Base-by-base conservation (phyloP, 2,113 vertebrate species). In the Crotalus helleri region DNA sequence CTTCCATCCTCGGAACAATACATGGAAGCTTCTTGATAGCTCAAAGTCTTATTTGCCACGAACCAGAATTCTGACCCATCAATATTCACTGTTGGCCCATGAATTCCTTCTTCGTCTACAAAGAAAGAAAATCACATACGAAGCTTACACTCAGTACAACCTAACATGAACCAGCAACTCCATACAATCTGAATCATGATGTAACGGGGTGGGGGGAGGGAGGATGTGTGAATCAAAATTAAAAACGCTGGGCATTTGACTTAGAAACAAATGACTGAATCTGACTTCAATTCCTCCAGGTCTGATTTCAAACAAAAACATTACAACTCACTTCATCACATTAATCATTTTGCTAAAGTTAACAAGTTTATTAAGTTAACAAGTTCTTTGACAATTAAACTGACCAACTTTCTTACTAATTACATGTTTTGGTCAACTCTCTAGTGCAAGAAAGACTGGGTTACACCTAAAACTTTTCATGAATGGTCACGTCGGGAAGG, bases 61-160 rank as follows among this genome's bases (percentile, higher is more conserved):
- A 99, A 99, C 99, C 99, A 99, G 92, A 99, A 99, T 97, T 99
- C 99, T 81, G 97, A 96, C 74, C 97, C 97, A 93, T 99, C 99
- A 91, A 99, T 91, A 94, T 99, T 97, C 95, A 98, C 89, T 0
- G 98, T 98, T 2, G 97, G 94, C 59, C 98, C 96, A 91, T 99
- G 98, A 97, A 98, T 98, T 88, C 98, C 98, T 69, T 94, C 97
- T 98, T 96, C 97, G 93, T 98, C 98, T 98, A 93, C 4, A 86
- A 44, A 61, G 54, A 94, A 95, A 89, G 90, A 94, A 92, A 33
- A 95, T 12, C 91, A 97, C 1, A 95, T 0, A 0, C 15, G 94
- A 54, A 95, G 95, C 94, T 4, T 0, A 86, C 17, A 8, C 12
- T 85, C 13, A 29, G 81, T 85, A 55, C 53, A 91, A 85, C 10